Base-by-base conservation (phyloP, 1,140 invertebrate species). In the Leptopilina boulardi region DNA sequence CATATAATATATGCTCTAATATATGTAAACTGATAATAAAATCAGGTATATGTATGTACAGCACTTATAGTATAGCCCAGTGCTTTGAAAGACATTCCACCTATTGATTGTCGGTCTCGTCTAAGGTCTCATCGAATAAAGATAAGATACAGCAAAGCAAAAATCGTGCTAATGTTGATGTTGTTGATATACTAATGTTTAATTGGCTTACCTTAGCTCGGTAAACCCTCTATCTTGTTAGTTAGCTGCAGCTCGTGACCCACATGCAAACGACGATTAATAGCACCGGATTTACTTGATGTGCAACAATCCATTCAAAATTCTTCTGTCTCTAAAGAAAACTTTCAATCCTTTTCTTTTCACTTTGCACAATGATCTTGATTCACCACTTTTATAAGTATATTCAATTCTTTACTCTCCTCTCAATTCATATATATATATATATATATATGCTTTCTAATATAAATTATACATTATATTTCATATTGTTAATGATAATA, bases 161-260 rank as follows among this genome's bases (percentile, higher is more conserved):
- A 59, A 59, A 21, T 59, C 54, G 11, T 66, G 56, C 23, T 66
- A 82, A 74, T 78, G 78, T 80, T 77, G 77, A 79, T 66, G 11
- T 66, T 66, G 56, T 66, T 66, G 56, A 82, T 71, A n/a, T n/a
- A 81, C 41, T 78, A 72, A 81, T 82, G 80, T 81, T 87, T 88
- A 89, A 89, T 83, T 88, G 77, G 86, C 87, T 89, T 89, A 90
- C 86, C 86, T 87, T 77, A 75, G 80, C 86, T 85, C 82, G 81
- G 87, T 87, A 87, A 91, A 90, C 77, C 86, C 84, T 89, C 83
- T 89, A 91, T 90, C 89, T 85, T 85, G 87, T 91, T 91, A 91
- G 86, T 75, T 73, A 77, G 76, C 78, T 87, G 85, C 81, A 88
- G 89, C 89, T 91, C 86, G 85, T 91, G 90, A 91, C 90, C 90